Evolutionary conservation across 2,888 invertebrate genomes (phyloP), one percentile per base, ranked within the genome.

Genomic region (Euzophera pinguis): DNA sequence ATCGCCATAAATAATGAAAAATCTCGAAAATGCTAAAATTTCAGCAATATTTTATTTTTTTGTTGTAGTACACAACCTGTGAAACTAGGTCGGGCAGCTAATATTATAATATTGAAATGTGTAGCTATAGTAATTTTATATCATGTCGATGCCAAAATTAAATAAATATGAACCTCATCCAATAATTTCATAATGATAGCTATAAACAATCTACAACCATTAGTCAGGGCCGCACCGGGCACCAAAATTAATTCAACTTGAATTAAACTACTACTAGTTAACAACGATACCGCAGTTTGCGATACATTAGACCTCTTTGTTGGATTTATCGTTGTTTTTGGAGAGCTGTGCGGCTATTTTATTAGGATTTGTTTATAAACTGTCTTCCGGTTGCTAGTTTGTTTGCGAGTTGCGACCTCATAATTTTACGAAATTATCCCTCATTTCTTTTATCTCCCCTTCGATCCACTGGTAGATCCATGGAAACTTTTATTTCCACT

Each of bases 171-270:
- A 45, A 32, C 14, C 9, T 5, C 12, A 32, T 45, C 32, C 45
- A 45, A 45, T 45, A 45, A 45, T 45, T 32, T 32, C 45, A 45
- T 45, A 45, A 45, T 45, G 16, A 45, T 29, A 10, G 45, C 45
- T 3, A 29, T 45, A 45, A 45, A 45, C 45, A 45, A 45, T 16
- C 32, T 14, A 13, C 10, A 8, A 14, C 34, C 45, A 34, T 45
- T 34, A 34, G 45, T 6, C 12, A 27, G 10, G 32, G 32, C 32
- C 45, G 32, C 45, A 45, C 16, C 45, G 45, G 32, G 32, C 12
- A 14, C 32, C 13, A 34, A 14, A 45, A 34, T 34, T 45, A 45
- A 45, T 43, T 43, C 29, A 43, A 43, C 14, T 45, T 32, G 14
- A 45, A 32, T 14, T 34, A 45, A 45, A 45, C 16, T 45, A 3